A percentile compares a stretch with the other conserved stretches of the same genome.
These are phyloP conservation scores for Mesopsocus fuscifrons DNA, from an alignment of 2,888 invertebrate species.

Conservation along the genomic window DNA sequence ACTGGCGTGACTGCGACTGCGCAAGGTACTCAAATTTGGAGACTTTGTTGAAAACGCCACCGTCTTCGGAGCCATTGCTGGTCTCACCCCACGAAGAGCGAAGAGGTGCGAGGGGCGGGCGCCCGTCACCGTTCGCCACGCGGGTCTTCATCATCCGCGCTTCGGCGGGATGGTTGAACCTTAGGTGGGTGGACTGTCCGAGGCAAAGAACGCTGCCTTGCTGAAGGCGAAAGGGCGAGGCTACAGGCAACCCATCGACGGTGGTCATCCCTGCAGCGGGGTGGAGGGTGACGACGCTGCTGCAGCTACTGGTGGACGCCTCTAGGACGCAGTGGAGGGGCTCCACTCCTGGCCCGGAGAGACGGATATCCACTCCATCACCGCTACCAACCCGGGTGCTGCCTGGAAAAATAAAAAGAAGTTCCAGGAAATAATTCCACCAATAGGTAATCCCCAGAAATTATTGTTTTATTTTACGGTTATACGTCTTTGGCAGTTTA, in stretches of 20 bases:
- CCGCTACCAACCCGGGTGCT: conserved; percentile 64
- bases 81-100: conserved; percentile 31
- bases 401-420: conserved; percentile 40
- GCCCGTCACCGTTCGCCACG: conserved; percentile 47
- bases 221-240: conserved; percentile 51
- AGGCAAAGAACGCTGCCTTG: conserved; percentile 87
- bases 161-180: conserved; percentile 84
- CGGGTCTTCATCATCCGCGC: conserved; percentile 73
- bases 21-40: conserved; percentile 65
- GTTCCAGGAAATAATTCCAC: conserved; percentile 11
- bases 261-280: conserved; percentile 47
- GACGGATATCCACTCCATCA: conserved; percentile 60
- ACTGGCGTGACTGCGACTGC: conserved; percentile 36
- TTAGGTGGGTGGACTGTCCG: conserved; percentile 76
- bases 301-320: too few species aligned
- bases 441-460: conserved; percentile 2
- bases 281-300: conserved; percentile 67
- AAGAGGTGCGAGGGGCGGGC: conserved; percentile 43
- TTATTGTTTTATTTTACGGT: too few species aligned
- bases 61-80: conserved; percentile 31
- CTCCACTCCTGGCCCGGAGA: conserved; percentile 72
- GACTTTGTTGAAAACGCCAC: conserved; percentile 53
- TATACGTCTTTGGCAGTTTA: too few species aligned
- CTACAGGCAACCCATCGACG: conserved; percentile 55
- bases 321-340: conserved; percentile 74